phyloP scores from a whole-genome alignment of 2,888 invertebrate species.

The Mantis religiosa region DNA sequence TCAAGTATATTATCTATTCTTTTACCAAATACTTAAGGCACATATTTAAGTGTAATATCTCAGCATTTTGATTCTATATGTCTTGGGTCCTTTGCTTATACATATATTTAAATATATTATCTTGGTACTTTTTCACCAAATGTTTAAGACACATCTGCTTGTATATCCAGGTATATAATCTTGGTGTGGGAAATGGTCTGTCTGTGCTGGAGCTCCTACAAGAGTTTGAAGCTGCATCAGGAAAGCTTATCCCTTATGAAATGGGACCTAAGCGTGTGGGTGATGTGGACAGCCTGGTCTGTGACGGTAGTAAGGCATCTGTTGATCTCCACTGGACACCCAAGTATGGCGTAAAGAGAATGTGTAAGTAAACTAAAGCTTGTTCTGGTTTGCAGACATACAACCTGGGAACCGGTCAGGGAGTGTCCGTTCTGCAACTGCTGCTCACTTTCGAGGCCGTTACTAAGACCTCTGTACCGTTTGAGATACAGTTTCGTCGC shows the following conservation, averaged over 20 bases:
- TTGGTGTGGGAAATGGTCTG: constrained; percentile 35
- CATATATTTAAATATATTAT: not conserved
- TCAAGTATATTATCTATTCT: too few relatives aligned
- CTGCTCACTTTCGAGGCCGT: constrained; percentile 85
- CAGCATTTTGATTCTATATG: too few relatives aligned
- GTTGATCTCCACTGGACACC: constrained; percentile 38
- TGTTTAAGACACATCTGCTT: not conserved
- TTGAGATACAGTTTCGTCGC: constrained; percentile 70
- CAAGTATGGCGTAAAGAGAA: constrained; percentile 35
- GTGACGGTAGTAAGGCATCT: constrained; percentile 36
- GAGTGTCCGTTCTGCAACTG: constrained; percentile 84
- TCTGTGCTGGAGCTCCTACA: constrained; percentile 38
- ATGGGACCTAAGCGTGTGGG: constrained; percentile 48
- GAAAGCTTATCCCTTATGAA: constrained; percentile 45
- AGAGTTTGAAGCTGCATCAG: constrained; percentile 53
- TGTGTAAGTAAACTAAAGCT: constrained; percentile 38
- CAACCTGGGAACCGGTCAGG: constrained; percentile 90
- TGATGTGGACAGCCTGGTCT: constrained; percentile 45
- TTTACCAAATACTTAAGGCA: too few relatives aligned
- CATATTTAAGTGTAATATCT: too few relatives aligned
- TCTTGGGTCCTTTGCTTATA: not conserved
- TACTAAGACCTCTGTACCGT: constrained; percentile 71
- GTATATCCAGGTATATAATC: constrained; percentile 48
- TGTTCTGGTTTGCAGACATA: constrained; percentile 58
- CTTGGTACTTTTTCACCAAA: too few relatives aligned